These are phyloP conservation scores for Grammomys dolichurus DNA, from an alignment of 2,113 vertebrate species.

Conservation along the genomic window DNA sequence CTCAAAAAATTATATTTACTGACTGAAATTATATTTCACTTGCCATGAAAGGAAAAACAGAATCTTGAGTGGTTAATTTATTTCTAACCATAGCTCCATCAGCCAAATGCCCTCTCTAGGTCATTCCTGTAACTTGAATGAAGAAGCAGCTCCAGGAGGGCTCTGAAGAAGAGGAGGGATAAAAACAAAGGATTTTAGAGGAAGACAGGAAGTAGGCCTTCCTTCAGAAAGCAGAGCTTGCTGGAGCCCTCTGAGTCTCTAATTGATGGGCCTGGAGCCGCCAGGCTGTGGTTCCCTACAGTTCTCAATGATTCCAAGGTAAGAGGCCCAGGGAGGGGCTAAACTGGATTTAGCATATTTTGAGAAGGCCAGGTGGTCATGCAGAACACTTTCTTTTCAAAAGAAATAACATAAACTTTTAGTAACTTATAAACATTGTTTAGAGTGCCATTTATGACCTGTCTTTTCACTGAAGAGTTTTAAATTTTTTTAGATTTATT, in stretches of 20 bases:
- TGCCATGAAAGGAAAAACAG: not conserved
- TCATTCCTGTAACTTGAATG: not conserved
- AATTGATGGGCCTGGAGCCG: not conserved
- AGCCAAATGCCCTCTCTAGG: not conserved
- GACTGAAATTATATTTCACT: not conserved
- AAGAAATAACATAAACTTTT: conserved; percentile 36
- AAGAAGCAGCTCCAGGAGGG: not conserved
- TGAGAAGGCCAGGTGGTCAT: not conserved
- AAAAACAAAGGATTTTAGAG: not conserved
- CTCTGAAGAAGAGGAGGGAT: not conserved
- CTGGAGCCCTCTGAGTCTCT: not conserved
- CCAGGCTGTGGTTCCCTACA: not conserved
- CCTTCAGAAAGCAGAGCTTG: not conserved
- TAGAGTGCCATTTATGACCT: not conserved
- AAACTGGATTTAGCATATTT: not conserved
- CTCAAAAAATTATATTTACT: conserved; percentile 3
- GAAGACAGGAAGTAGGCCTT: not conserved
- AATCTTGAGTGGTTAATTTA: not conserved
- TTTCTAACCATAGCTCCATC: not conserved
- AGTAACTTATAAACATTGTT: not conserved
- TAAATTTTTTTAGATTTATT: not conserved
- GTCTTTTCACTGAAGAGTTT: not conserved
- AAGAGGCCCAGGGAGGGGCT: not conserved
- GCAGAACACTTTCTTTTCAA: not conserved
- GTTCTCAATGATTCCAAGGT: not conserved